Percentiles rank a stretch among this genome's conserved stretches.
phyloP scores from a whole-genome alignment of 2,888 invertebrate species.

The Endotricha flammealis region DNA sequence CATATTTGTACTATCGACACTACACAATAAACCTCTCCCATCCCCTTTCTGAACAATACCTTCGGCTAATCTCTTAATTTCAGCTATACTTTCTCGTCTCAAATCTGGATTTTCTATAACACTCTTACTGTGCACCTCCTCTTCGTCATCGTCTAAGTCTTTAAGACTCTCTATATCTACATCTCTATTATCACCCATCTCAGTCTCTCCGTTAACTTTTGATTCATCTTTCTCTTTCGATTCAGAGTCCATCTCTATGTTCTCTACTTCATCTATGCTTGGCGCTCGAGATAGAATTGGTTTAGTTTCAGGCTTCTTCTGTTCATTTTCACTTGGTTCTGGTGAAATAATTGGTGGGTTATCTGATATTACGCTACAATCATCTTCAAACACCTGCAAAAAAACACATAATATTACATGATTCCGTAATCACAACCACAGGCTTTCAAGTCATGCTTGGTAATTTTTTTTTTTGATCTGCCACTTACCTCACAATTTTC shows the following conservation, averaged over 20 bases:
- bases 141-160: conserved; percentile 69
- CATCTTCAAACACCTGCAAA: conserved; percentile 76
- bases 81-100: conserved; percentile 69
- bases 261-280: conserved; percentile 70
- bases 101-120: conserved; percentile 67
- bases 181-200: conserved; percentile 70
- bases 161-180: conserved; percentile 69
- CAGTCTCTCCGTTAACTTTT: conserved; percentile 76
- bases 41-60: conserved; percentile 73
- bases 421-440: too few species aligned
- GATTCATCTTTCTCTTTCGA: conserved; percentile 46
- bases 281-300: conserved; percentile 64
- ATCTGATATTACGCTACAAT: conserved; percentile 75
- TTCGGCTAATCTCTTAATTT: conserved; percentile 68
- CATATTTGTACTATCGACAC: conserved; percentile 63
- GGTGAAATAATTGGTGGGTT: conserved; percentile 73
- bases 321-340: conserved; percentile 68
- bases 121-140: conserved; percentile 58
- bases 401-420: not conserved
- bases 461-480: not conserved
- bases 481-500: conserved; percentile 45
- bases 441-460: too few species aligned
- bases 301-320: conserved; percentile 50
- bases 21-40: conserved; percentile 61
- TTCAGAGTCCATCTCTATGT: conserved; percentile 62